Evolutionary conservation across 2,797 vertebrate species (phyloP).

Genomic region (Epinephelus awoara): DNA sequence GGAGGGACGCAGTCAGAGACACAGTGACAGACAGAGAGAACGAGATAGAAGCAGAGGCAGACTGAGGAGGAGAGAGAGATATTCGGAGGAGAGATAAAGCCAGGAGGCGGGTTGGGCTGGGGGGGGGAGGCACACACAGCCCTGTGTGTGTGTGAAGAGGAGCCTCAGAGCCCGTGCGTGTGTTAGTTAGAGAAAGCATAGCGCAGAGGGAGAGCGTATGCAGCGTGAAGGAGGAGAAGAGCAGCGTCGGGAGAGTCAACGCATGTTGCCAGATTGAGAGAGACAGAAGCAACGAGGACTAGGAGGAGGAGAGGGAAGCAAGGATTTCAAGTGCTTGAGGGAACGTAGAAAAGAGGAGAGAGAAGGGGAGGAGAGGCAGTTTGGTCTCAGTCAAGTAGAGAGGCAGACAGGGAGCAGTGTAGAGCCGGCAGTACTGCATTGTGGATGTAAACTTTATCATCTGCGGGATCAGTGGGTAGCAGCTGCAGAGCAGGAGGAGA

Average conservation of each 20-base stretch:
- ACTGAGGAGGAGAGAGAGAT: slow-evolving; percentile 51
- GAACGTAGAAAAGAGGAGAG: slow-evolving; percentile 11
- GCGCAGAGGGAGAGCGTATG: slow-evolving; percentile 59
- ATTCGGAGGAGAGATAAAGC: slow-evolving; percentile 70
- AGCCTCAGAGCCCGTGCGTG: slow-evolving; percentile 44
- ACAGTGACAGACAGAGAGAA: slow-evolving; percentile 19
- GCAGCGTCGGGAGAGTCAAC: slow-evolving; percentile 48
- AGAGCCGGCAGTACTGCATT: slow-evolving; percentile 58
- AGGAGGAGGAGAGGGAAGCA: neutral
- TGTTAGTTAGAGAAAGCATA: slow-evolving; percentile 55
- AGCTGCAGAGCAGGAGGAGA: slow-evolving; percentile 67
- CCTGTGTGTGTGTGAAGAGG: slow-evolving; percentile 49
- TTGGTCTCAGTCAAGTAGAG: slow-evolving; percentile 43
- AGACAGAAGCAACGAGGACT: slow-evolving; percentile 29
- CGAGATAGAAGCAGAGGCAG: slow-evolving; percentile 52
- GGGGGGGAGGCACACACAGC: slow-evolving; percentile 36
- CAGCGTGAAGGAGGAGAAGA: slow-evolving; percentile 42
- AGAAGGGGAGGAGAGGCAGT: slow-evolving; percentile 38
- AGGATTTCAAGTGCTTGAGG: slow-evolving; percentile 24
- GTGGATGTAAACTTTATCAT: slow-evolving; percentile 89
- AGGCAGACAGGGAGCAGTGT: slow-evolving; percentile 31
- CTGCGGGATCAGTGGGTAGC: slow-evolving; percentile 68
- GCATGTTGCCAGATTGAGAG: slow-evolving; percentile 62
- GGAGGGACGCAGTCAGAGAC: slow-evolving; percentile 53
- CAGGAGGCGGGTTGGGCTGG: slow-evolving; percentile 63